Conservation (phyloP, 2,113 vertebrate genomes). For the Pseudorhombus dupliciocellatus region DNA sequence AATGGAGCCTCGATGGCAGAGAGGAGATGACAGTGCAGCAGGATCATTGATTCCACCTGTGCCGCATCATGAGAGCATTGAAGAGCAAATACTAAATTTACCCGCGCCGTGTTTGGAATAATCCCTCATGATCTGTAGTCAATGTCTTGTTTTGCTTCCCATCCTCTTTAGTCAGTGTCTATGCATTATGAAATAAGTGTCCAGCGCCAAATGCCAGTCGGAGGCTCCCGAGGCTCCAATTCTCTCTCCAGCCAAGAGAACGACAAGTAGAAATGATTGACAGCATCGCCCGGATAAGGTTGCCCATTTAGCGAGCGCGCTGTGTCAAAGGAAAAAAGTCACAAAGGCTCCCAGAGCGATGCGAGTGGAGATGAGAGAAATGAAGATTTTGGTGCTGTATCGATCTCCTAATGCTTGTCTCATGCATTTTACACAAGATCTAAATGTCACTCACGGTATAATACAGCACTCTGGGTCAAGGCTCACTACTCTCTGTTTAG, state of each 20-base stretch:
- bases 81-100: slow-evolving; percentile 45
- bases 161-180: slow-evolving; percentile 58
- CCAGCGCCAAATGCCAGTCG: slow-evolving; percentile 63
- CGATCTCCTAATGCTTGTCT: slow-evolving; percentile 72
- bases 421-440: slow-evolving; percentile 80
- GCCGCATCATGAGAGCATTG: slow-evolving; percentile 33
- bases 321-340: slow-evolving; percentile 64
- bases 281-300: slow-evolving; percentile 61
- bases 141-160: slow-evolving; percentile 62
- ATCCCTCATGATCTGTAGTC: slow-evolving; percentile 62
- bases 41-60: slow-evolving; percentile 53
- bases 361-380: slow-evolving; percentile 67
- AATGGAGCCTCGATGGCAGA: slow-evolving; percentile 28
- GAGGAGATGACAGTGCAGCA: slow-evolving; percentile 39
- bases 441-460: slow-evolving; percentile 75
- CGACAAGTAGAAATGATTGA: slow-evolving; percentile 77
- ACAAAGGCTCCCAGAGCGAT: slow-evolving; percentile 53
- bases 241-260: slow-evolving; percentile 69
- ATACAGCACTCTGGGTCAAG: slow-evolving; percentile 63
- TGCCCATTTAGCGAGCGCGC: slow-evolving; percentile 73
- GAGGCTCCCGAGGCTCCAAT: slow-evolving; percentile 47
- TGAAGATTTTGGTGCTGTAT: slow-evolving; percentile 73
- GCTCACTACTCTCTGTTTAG: slow-evolving; percentile 52
- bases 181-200: slow-evolving; percentile 63
- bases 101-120: slow-evolving; percentile 50